phyloP scores from a whole-genome alignment of 2,113 vertebrate genomes.

The Silurus meridionalis region DNA sequence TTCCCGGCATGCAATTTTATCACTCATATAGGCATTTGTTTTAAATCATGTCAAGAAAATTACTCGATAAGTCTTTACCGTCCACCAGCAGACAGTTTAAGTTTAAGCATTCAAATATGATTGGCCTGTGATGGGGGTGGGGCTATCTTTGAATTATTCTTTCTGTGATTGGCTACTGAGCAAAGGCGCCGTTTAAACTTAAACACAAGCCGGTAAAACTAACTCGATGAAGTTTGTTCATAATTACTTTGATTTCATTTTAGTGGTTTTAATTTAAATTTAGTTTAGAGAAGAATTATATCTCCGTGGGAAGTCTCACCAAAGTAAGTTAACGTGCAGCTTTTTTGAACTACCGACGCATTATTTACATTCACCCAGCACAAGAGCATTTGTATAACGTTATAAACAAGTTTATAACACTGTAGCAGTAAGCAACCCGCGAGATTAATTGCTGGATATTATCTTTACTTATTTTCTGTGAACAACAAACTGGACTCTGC shows the following conservation, averaged over 20 bases:
- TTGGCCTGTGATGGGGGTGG: conserved; percentile 62
- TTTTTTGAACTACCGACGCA: background rate
- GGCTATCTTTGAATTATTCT: conserved; percentile 67
- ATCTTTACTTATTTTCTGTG: background rate
- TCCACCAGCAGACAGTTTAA: background rate
- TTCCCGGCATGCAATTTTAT: background rate
- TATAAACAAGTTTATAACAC: background rate
- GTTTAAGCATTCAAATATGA: conserved; percentile 68
- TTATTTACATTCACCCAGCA: background rate
- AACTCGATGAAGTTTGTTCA: background rate
- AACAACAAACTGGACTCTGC: background rate
- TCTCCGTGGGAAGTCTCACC: background rate
- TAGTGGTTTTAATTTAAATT: background rate
- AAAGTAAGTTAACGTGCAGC: background rate
- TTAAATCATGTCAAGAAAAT: background rate
- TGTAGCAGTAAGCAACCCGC: background rate
- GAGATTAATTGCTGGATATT: too few relatives aligned
- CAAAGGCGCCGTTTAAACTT: background rate
- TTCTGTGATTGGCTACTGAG: conserved; percentile 61
- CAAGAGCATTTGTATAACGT: background rate
- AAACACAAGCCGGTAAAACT: background rate
- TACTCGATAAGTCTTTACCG: background rate
- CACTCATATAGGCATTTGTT: background rate
- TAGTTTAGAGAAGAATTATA: background rate
- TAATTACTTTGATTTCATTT: background rate